Evolutionary conservation across 2,888 invertebrate genomes (phyloP).

Genomic region (Tenthredo distinguenda): DNA sequence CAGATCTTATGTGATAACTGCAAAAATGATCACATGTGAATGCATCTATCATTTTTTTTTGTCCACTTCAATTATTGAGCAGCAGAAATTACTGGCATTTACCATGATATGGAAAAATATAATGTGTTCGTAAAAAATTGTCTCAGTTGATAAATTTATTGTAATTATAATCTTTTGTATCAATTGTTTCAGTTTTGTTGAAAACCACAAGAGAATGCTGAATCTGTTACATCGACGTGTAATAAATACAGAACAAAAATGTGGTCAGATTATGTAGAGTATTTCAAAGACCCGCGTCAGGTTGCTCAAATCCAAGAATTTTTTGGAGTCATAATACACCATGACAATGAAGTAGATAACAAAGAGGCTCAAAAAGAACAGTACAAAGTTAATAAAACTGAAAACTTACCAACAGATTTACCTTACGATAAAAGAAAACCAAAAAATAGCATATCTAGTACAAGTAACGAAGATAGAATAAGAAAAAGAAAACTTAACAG

Average conservation of each 20-base stretch:
- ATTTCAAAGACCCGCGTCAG: slow-evolving; percentile 87
- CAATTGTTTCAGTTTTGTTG: background rate
- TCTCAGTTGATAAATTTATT: background rate
- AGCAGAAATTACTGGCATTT: background rate
- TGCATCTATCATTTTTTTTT: background rate
- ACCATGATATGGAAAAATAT: too few relatives aligned
- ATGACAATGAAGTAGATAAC: slow-evolving; percentile 66
- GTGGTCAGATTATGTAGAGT: slow-evolving; percentile 79
- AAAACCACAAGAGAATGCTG: background rate
- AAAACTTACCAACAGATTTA: slow-evolving; percentile 40
- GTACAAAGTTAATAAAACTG: slow-evolving; percentile 57
- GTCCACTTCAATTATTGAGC: background rate
- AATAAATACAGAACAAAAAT: slow-evolving; percentile 51
- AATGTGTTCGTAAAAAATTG: background rate
- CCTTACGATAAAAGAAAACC: slow-evolving; percentile 20
- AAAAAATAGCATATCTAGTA: slow-evolving; percentile 63
- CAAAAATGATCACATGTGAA: background rate
- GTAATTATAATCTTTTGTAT: background rate
- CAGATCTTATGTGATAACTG: background rate
- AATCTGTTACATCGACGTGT: background rate
- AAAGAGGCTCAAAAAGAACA: slow-evolving; percentile 58
- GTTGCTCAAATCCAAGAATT: slow-evolving; percentile 89
- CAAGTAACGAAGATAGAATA: slow-evolving; percentile 52
- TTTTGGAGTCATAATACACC: slow-evolving; percentile 85
- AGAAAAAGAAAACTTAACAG: slow-evolving; percentile 53